These are phyloP conservation scores for Acronicta aceris DNA, from an alignment of 2,888 invertebrate species.

Conservation along the genomic window DNA sequence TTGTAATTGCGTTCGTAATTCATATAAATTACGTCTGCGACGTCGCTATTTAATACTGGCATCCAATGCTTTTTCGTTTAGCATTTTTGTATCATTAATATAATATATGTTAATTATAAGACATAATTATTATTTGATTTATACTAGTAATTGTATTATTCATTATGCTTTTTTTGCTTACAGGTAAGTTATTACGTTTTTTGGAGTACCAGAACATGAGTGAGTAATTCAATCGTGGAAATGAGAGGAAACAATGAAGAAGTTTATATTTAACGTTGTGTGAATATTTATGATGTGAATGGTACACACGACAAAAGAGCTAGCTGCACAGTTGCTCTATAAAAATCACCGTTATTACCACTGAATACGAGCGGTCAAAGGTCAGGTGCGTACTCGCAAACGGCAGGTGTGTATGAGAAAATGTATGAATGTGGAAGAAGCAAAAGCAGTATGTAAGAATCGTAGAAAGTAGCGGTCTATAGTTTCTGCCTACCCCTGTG, in stretches of 20 bases:
- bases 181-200: conserved; percentile 41
- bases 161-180: conserved; percentile 21
- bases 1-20: conserved; percentile 29
- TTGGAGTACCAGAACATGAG: conserved; percentile 15
- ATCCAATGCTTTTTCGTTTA: neutral
- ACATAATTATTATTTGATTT: neutral
- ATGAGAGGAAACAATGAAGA: conserved; percentile 15
- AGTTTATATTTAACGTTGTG: neutral
- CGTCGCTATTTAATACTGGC: conserved; percentile 20
- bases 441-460: no score
- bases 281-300: no score
- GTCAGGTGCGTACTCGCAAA: no score
- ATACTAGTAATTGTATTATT: neutral
- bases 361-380: no score
- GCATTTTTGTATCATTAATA: neutral
- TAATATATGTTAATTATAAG: neutral
- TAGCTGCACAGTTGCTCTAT: no score
- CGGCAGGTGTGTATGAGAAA: no score
- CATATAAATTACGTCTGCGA: conserved; percentile 29
- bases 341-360: no score
- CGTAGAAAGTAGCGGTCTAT: no score
- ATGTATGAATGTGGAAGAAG: no score
- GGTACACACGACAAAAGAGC: no score
- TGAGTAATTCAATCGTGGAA: conserved; percentile 11
- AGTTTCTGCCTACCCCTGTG: no score